Conservation (phyloP, 2,888 invertebrate genomes). For the Merodon equestris region DNA sequence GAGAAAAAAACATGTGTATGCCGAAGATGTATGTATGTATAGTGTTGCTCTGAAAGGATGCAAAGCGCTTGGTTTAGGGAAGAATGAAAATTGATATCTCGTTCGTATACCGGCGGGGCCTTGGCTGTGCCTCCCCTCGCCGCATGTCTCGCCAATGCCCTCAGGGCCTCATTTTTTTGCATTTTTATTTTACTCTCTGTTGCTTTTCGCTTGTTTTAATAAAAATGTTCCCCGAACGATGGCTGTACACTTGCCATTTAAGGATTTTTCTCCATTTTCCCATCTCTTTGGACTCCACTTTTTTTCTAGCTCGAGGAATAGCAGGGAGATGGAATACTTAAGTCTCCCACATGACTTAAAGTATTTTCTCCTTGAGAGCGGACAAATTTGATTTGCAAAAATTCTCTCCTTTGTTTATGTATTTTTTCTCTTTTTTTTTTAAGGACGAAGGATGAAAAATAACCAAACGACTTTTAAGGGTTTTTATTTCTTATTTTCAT, state of each 20-base stretch:
- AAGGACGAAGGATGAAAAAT: constrained; percentile 35
- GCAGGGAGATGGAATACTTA: constrained; percentile 22
- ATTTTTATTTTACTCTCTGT: constrained; percentile 10
- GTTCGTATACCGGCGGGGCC: constrained; percentile 7
- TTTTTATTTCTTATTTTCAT: not conserved
- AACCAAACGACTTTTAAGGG: constrained; percentile 30
- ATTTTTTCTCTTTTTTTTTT: constrained; percentile 57
- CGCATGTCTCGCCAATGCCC: not conserved
- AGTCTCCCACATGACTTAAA: constrained; percentile 59
- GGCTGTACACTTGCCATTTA: constrained; percentile 48
- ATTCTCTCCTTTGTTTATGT: constrained; percentile 57
- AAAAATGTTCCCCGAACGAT: constrained; percentile 48
- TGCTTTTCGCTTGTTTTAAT: constrained; percentile 43
- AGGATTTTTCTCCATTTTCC: constrained; percentile 25
- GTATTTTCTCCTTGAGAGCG: constrained; percentile 50
- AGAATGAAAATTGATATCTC: constrained; percentile 48
- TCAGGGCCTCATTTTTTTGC: not conserved
- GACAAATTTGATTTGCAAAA: constrained; percentile 54
- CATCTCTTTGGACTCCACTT: constrained; percentile 23
- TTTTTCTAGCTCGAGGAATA: not conserved
- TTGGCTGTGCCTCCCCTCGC: no score
- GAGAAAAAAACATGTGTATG: constrained; percentile 3
- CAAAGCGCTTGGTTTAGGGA: constrained; percentile 31
- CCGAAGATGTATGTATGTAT: no score
- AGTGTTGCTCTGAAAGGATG: constrained; percentile 16